A percentile compares a stretch with the other conserved stretches of the same genome.
Conservation (phyloP, 2,797 vertebrate genomes). For the Micromesistius poutassou region DNA sequence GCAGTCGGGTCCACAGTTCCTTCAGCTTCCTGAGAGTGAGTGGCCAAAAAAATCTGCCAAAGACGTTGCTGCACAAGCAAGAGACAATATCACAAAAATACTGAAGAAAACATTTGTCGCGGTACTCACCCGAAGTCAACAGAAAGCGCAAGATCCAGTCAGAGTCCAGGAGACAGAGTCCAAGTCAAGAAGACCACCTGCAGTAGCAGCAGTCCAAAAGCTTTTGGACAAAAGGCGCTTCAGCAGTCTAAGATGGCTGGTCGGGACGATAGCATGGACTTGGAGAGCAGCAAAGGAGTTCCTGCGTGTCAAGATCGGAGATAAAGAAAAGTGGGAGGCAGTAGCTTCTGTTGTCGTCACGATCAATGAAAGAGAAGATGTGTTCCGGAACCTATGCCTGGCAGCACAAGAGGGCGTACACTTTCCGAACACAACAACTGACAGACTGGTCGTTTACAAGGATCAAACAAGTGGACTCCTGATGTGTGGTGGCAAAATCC, state of each 20-base stretch:
- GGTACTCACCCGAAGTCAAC: neutral
- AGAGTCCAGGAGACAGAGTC: neutral
- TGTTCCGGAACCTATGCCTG: slow-evolving; percentile 10
- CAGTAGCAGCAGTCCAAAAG: slow-evolving; percentile 2
- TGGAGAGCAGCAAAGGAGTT: neutral
- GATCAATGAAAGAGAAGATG: neutral
- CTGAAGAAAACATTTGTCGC: neutral
- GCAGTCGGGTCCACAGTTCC: too few relatives aligned
- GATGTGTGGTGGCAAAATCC: neutral
- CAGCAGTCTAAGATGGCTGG: neutral
- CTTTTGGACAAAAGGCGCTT: neutral
- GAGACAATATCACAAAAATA: neutral
- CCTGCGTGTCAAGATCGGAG: neutral
- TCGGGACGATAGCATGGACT: neutral
- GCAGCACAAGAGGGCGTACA: slow-evolving; percentile 9
- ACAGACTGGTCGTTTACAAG: too few relatives aligned
- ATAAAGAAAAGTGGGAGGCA: neutral
- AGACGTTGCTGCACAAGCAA: slow-evolving; percentile 5
- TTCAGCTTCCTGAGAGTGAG: too few relatives aligned
- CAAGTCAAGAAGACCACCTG: neutral
- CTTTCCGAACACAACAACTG: too few relatives aligned
- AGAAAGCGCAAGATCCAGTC: neutral
- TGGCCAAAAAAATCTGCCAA: slow-evolving; percentile 7
- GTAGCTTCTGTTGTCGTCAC: neutral
- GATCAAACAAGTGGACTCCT: too few relatives aligned